phyloP scores from a whole-genome alignment of 2,797 vertebrate genomes.

The Chelon labrosus region DNA sequence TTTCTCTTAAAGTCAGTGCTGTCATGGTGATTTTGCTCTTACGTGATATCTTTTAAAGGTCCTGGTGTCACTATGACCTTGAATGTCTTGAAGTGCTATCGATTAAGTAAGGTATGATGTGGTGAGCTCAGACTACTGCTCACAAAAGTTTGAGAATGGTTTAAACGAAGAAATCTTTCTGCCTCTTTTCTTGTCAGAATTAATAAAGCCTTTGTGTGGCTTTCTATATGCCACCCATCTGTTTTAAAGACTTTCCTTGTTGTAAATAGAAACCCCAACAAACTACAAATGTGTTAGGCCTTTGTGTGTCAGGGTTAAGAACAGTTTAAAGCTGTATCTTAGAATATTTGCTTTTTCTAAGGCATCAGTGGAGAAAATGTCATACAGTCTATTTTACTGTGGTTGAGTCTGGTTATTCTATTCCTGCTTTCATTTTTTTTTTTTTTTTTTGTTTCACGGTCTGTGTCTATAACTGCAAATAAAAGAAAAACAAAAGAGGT shows the following conservation, averaged over 20 bases:
- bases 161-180: slow-evolving; percentile 62
- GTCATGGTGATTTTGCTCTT: slow-evolving; percentile 71
- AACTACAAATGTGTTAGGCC: slow-evolving; percentile 50
- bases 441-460: slow-evolving; percentile 31
- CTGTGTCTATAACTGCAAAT: slow-evolving; percentile 63
- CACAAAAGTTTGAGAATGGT: slow-evolving; percentile 68
- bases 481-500: slow-evolving; percentile 67
- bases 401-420: slow-evolving; percentile 45
- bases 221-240: slow-evolving; percentile 70
- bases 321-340: slow-evolving; percentile 44
- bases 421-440: slow-evolving; percentile 41
- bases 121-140: slow-evolving; percentile 60
- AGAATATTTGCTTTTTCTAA: slow-evolving; percentile 32
- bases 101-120: slow-evolving; percentile 78
- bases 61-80: slow-evolving; percentile 58
- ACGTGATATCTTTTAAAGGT: slow-evolving; percentile 70
- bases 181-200: slow-evolving; percentile 75
- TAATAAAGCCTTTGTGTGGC: slow-evolving; percentile 66
- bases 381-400: slow-evolving; percentile 41
- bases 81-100: slow-evolving; percentile 67
- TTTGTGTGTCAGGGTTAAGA: slow-evolving; percentile 48
- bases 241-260: slow-evolving; percentile 65
- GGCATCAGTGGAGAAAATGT: slow-evolving; percentile 42
- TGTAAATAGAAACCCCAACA: slow-evolving; percentile 65
- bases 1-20: slow-evolving; percentile 47